phyloP scores from a whole-genome alignment of 2,888 invertebrate species.

The Meghimatium bilineatum region DNA sequence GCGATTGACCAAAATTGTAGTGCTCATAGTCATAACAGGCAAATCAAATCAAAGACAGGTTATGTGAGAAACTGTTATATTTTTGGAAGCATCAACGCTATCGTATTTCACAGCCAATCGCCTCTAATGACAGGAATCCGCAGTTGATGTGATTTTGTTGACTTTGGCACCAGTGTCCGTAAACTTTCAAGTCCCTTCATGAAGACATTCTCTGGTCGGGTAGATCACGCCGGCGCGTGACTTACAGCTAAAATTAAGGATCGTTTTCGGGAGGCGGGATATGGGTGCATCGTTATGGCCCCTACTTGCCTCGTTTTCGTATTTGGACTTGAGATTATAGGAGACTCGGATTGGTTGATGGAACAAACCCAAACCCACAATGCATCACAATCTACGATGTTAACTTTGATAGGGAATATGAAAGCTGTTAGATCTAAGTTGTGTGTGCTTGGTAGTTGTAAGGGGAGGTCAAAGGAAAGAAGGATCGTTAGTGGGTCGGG shows the following conservation, averaged over 20 bases:
- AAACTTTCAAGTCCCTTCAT: not conserved
- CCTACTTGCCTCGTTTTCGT: constrained; percentile 13
- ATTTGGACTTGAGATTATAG: constrained; percentile 17
- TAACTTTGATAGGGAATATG: not conserved
- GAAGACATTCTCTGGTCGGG: constrained; percentile 14
- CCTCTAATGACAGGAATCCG: not conserved
- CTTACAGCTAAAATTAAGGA: not conserved
- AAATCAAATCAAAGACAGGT: too few species aligned
- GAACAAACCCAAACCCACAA: not conserved
- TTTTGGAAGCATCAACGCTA: not conserved
- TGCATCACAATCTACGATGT: not conserved
- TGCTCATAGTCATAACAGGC: too few species aligned
- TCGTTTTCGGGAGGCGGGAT: constrained; percentile 21
- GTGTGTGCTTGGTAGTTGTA: too few species aligned
- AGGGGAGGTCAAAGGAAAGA: too few species aligned
- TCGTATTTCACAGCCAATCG: constrained; percentile 10
- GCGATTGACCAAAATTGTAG: too few species aligned
- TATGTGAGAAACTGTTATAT: not conserved
- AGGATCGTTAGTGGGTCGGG: too few species aligned
- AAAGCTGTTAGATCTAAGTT: too few species aligned
- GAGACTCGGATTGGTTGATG: not conserved
- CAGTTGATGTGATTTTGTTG: constrained; percentile 32
- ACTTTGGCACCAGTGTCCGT: constrained; percentile 13
- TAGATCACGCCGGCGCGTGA: constrained; percentile 36
- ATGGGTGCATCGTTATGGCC: constrained; percentile 18